Percentiles rank a stretch among this genome's conserved stretches.
Conservation (phyloP, 2,113 vertebrate genomes). For the Montifringilla adamsi region DNA sequence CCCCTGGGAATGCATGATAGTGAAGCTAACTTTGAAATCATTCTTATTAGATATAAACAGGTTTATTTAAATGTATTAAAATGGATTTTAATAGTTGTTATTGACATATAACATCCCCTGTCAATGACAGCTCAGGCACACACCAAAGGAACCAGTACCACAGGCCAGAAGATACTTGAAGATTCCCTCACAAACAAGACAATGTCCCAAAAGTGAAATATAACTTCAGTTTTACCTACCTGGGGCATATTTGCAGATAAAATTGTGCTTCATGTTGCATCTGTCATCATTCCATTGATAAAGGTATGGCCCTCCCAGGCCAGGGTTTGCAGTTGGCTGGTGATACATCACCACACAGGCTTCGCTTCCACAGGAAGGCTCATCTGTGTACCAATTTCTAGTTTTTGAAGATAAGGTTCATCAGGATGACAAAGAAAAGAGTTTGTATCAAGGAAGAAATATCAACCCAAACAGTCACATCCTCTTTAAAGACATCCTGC, state of each 20-base stretch:
- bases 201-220: neutral
- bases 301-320: conserved; percentile 90
- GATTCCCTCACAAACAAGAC: neutral
- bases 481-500: neutral
- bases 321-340: conserved; percentile 88
- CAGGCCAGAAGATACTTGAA: neutral
- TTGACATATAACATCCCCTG: neutral
- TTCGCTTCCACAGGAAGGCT: conserved; percentile 96
- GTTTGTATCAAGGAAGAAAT: neutral
- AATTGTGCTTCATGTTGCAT: conserved; percentile 99
- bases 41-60: neutral
- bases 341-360: conserved; percentile 98
- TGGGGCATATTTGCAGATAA: conserved; percentile 95
- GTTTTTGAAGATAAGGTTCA: neutral
- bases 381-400: conserved; percentile 96
- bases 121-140: neutral
- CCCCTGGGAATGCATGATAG: neutral
- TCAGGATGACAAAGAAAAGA: neutral
- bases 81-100: neutral
- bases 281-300: conserved; percentile 98
- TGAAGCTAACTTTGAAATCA: neutral
- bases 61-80: neutral
- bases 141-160: neutral
- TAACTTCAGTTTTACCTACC: conserved; percentile 63
- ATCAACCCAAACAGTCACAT: neutral